Base-by-base conservation (phyloP, 2,797 vertebrate species). In the Acanthis flammea region DNA sequence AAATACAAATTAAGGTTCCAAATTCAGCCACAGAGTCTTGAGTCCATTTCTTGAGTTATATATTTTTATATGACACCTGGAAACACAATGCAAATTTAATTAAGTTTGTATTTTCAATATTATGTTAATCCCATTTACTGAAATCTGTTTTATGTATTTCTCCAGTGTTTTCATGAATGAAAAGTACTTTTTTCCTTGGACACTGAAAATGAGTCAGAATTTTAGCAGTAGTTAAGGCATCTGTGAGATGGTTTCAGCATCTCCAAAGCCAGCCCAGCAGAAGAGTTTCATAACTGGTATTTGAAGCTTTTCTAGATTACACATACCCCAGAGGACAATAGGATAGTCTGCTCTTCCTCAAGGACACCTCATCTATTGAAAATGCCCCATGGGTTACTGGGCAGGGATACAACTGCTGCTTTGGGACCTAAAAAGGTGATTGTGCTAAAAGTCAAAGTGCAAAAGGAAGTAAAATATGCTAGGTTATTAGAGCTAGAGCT, bases 371-470 rank as follows among this genome's bases (percentile, higher is more conserved):
- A 33, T 77, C 28, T 74, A 23, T 37, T 85, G 80, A 79, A 89
- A 65, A 48, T 81, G 31, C 18, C 71, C 62, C 10, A 10, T 19
- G 37, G 51, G 44, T 88, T 91, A 48, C 37, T 42, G 70, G 62
- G n/a, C 19, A 89, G 35, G n/a, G 28, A n/a, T 61, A 62, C 17
- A 75, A 33, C 22, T 39, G 54, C 31, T 65, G 62, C 23, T 86
- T 71, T 74, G 79, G 47, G 81, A 85, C 44, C 53, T 77, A 45
- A 74, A 55, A 88, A 92, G 89, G 92, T 95, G 94, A 68, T 58
- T 80, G 57, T 80, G 54, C 87, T 83, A 80, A 86, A 96, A 89
- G 65, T 72, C 82, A 80, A 77, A 95, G 44, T 58, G 44, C n/a
- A 93, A 62, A 87, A 79, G 67, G 47, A 87, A 89, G 61, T 57